phyloP scores from a whole-genome alignment of 2,888 invertebrate species.

The Protodeltote pygarga region DNA sequence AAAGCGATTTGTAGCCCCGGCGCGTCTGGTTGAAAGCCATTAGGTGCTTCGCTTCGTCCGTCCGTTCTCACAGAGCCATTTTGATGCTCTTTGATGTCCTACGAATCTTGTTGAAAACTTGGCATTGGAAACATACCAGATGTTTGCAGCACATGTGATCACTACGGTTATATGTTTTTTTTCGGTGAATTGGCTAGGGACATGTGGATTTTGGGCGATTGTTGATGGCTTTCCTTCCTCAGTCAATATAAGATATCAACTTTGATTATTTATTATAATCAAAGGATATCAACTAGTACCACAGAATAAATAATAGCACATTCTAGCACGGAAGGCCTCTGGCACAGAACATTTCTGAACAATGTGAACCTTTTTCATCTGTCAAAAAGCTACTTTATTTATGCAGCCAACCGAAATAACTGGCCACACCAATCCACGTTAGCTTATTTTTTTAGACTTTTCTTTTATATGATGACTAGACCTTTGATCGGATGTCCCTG shows the following conservation, averaged over 20 bases:
- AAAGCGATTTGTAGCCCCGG: conserved; percentile 45
- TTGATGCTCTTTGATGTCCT: conserved; percentile 39
- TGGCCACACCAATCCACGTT: conserved; percentile 2
- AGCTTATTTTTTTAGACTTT: conserved; percentile 24
- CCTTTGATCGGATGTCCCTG: conserved; percentile 20
- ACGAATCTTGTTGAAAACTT: conserved; percentile 20
- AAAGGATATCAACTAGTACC: too few species aligned
- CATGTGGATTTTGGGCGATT: too few species aligned
- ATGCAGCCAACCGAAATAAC: conserved; percentile 6
- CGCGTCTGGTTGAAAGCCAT: conserved; percentile 38
- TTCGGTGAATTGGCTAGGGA: neutral
- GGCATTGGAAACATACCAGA: conserved; percentile 26
- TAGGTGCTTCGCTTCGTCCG: conserved; percentile 24
- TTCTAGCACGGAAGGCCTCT: too few species aligned
- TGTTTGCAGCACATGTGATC: conserved; percentile 18
- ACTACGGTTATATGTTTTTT: conserved; percentile 2
- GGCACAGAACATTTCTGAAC: too few species aligned
- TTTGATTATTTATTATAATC: too few species aligned
- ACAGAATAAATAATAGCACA: too few species aligned
- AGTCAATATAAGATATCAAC: too few species aligned
- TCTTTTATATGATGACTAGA: conserved; percentile 13
- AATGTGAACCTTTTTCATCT: too few species aligned
- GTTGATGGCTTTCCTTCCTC: too few species aligned
- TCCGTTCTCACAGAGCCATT: conserved; percentile 17
- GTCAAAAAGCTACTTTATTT: too few species aligned